A percentile compares a stretch with the other conserved stretches of the same genome.
Evolutionary conservation across 2,888 invertebrate genomes (phyloP).

Genomic region (Pinctada fucata): DNA sequence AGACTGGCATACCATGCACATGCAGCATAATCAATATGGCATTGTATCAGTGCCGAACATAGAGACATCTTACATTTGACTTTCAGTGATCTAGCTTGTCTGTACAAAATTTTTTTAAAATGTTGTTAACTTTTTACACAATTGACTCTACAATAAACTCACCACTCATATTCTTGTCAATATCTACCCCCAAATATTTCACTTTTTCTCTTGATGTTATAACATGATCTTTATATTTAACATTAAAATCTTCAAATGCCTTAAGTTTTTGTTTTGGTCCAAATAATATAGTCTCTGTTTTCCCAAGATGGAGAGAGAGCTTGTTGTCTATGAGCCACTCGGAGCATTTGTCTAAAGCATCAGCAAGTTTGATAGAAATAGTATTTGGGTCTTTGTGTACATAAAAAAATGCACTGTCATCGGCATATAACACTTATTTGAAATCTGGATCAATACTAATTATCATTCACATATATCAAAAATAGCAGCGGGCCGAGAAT

Average conservation of each 20-base stretch:
- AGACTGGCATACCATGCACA: not conserved
- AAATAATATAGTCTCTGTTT: conserved; percentile 20
- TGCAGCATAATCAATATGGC: conserved; percentile 10
- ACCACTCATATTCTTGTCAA: not conserved
- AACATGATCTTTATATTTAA: not conserved
- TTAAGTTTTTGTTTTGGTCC: conserved; percentile 6
- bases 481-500: conserved; percentile 9
- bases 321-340: not conserved
- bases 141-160: conserved; percentile 19
- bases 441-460: conserved; percentile 9
- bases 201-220: conserved; percentile 1
- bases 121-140: not conserved
- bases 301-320: conserved; percentile 8
- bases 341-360: conserved; percentile 1
- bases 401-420: conserved; percentile 12
- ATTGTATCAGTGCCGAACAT: conserved; percentile 15
- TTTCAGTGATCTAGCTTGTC: not conserved
- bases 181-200: conserved; percentile 13
- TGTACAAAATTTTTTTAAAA: conserved; percentile 8
- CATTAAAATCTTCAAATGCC: not conserved
- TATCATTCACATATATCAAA: not conserved
- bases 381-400: not conserved
- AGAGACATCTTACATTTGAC: not conserved
- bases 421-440: conserved; percentile 21
- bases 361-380: not conserved